phyloP scores from a whole-genome alignment of 2,113 vertebrate genomes.

The Leptobrachium ailaonicum region DNA sequence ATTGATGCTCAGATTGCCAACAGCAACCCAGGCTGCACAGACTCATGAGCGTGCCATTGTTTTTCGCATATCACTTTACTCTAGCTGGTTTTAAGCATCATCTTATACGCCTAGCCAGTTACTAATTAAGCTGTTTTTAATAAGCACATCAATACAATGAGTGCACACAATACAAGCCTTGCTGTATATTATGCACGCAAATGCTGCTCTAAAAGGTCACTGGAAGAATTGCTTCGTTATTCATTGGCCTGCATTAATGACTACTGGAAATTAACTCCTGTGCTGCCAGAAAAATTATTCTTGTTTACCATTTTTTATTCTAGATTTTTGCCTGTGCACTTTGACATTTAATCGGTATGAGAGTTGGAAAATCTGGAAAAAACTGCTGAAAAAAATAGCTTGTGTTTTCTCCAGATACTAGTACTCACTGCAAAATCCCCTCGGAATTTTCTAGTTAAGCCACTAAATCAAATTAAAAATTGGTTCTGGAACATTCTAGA shows the following conservation, averaged over 20 bases:
- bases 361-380: no score
- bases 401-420: no score
- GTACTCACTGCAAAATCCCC: no score
- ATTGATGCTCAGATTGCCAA: conserved; percentile 31
- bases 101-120: conserved; percentile 45
- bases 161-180: conserved; percentile 20
- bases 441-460: no score
- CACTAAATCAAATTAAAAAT: no score
- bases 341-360: no score
- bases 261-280: conserved; percentile 57
- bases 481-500: no score
- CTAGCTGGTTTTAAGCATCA: conserved; percentile 1
- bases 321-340: no score
- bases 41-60: neutral
- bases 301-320: no score
- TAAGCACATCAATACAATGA: conserved; percentile 14
- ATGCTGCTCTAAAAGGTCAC: conserved; percentile 45
- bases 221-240: conserved; percentile 56
- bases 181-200: conserved; percentile 47
- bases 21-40: conserved; percentile 21
- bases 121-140: conserved; percentile 57
- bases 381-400: no score
- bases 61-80: conserved; percentile 27
- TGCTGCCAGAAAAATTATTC: conserved; percentile 5
- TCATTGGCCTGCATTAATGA: conserved; percentile 42